Conservation (phyloP, 2,888 invertebrate species). For the Athalia circularis region DNA sequence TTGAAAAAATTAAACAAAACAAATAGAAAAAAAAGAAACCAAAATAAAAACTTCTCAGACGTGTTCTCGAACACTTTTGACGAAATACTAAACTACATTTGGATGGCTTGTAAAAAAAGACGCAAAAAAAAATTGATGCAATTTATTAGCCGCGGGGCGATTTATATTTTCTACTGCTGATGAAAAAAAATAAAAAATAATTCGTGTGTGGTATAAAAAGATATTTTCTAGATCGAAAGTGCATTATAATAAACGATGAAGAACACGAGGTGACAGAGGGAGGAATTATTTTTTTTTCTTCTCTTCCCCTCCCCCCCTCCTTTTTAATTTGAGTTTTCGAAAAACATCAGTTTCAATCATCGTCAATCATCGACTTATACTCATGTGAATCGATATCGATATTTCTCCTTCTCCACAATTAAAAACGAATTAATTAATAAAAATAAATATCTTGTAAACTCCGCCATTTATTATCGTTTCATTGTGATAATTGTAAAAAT, state of each 20-base stretch:
- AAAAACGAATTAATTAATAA: too few relatives aligned
- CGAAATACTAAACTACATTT: constrained; percentile 49
- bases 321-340: too few relatives aligned
- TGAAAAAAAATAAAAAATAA: background rate
- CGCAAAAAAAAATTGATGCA: constrained; percentile 63
- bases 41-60: background rate
- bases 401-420: background rate
- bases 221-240: background rate
- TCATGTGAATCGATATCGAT: constrained; percentile 25
- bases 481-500: background rate
- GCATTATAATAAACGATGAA: background rate
- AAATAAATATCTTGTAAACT: background rate
- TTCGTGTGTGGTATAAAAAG: background rate
- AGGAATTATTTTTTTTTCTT: background rate
- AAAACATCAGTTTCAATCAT: too few relatives aligned
- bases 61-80: background rate
- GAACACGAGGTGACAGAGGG: constrained; percentile 32
- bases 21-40: background rate
- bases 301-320: too few relatives aligned
- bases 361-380: background rate
- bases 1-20: constrained; percentile 3
- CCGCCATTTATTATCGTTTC: background rate
- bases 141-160: too few relatives aligned
- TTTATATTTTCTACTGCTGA: background rate
- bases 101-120: constrained; percentile 72